Evolutionary conservation across 2,888 invertebrate species (phyloP), one percentile per base, ranked within the genome.

Genomic region (Lottia gigantea): DNA sequence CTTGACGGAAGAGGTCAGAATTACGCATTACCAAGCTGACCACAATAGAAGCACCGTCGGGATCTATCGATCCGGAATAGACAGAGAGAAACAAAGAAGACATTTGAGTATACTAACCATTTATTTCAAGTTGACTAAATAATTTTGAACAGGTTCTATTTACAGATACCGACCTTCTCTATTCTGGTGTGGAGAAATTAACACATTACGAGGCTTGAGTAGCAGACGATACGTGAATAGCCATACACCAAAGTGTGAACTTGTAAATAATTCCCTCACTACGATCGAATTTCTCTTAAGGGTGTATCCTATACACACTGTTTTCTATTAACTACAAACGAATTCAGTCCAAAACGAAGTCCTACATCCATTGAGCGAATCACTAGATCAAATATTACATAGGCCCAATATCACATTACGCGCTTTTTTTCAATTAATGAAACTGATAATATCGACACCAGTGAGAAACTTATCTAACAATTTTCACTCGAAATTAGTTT

Each of bases 201-300:
- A 40, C 40, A 40, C 40, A 40, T 40, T 40, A 11, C 40, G 40
- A 40, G 40, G 40, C 11, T 40, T 40, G 40, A 40, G 19, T 55
- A 55, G 55, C 55, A 55, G 55, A 55, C 55, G 55, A 55, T 23
- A 12, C 55, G 55, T 55, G 55, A 55, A 23, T 55, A 55, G 55
- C 23, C 55, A 55, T 55, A 55, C 55, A 55, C 55, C 11, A 23
- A 23, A 55, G 55, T 23, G 55, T 23, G 55, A 55, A 55, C 55
- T 55, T 55, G 55, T 55, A 55, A 55, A 55, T 55, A 55, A 55
- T 23, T 55, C 55, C 23, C 55, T 55, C 19, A 12, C 55, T 11
- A 55, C 55, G 55, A 55, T 55, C 55, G 55, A 55, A 55, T 55
- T 55, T 55, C 55, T 55, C 55, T 23, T 23, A 55, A 12, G 55